Evolutionary conservation across 2,113 vertebrate species (phyloP).

Genomic region (Anhinga rufa): DNA sequence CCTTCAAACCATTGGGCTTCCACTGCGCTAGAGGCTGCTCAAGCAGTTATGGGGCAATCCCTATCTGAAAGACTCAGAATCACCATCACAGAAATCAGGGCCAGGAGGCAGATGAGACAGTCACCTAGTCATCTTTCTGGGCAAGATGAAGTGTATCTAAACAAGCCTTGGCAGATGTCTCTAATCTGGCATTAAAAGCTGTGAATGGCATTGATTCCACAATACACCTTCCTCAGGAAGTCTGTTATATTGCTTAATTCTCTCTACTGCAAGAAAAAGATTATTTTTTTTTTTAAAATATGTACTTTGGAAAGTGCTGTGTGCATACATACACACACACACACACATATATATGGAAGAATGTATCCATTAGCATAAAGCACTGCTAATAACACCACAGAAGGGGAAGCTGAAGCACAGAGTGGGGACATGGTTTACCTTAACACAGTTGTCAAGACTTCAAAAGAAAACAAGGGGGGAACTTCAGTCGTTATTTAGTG

Average conservation of each 20-base stretch:
- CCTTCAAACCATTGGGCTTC: neutral
- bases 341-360: neutral
- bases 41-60: neutral
- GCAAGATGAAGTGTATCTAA: neutral
- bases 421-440: neutral
- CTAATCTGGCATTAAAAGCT: neutral
- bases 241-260: neutral
- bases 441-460: neutral
- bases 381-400: neutral
- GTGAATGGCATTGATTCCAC: neutral
- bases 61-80: neutral
- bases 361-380: neutral
- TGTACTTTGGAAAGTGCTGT: neutral
- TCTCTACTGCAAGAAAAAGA: neutral
- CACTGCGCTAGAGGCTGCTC: neutral
- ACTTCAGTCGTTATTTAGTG: neutral
- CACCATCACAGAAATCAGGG: neutral
- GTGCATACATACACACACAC: no score
- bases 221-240: neutral
- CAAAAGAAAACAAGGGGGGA: neutral
- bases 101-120: neutral
- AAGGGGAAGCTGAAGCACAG: neutral
- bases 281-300: neutral
- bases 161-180: neutral
- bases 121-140: neutral